Base-by-base conservation (phyloP, 2,888 invertebrate genomes). In the Cataglyphis altisquamis region DNA sequence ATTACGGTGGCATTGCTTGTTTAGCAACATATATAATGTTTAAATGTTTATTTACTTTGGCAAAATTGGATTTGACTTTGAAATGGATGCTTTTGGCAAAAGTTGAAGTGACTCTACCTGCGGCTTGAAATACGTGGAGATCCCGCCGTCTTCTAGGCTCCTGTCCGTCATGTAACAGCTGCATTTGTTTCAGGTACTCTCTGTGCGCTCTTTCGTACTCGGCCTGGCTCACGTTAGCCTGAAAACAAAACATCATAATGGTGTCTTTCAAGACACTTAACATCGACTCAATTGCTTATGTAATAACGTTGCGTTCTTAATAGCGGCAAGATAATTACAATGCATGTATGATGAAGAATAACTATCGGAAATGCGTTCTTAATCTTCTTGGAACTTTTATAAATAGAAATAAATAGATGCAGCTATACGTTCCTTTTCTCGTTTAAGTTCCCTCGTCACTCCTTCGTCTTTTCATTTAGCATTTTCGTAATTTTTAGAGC, bases 171-270 rank as follows among this genome's bases (percentile, higher is more conserved):
- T 90, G 88, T 85, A 91, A 87, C 85, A 88, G 88, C 88, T 91
- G 88, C 84, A 94, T 89, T 91, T 92, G 93, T 82, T 90, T 93
- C 91, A 97, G 95, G 94, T 96, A 97, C 93, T 96, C 95, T 88
- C 95, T 94, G 95, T 96, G 96, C 95, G 96, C 96, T 88, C 95
- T 95, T 81, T 95, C 95, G 94, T 96, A 97, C 93, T 97, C 97
- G 86, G 95, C 94, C 94, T 96, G 96, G 91, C 96, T 97, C 90
- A 97, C 96, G 95, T 97, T 97, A 91, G 96, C 96, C 97, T 97
- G 95, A 62, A 94, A 95, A 91, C 84, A 91, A 90, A 91, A 86
- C 39, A 39, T 66, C 36, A 70, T 60, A 78, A 78, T 78, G 60
- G 60, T 45, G 70, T 78, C 41, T 45, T 78, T 45, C 70, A 78